Percentiles rank a stretch among this genome's conserved stretches.
phyloP scores from a whole-genome alignment of 2,797 vertebrate genomes.

The Mallotus villosus region DNA sequence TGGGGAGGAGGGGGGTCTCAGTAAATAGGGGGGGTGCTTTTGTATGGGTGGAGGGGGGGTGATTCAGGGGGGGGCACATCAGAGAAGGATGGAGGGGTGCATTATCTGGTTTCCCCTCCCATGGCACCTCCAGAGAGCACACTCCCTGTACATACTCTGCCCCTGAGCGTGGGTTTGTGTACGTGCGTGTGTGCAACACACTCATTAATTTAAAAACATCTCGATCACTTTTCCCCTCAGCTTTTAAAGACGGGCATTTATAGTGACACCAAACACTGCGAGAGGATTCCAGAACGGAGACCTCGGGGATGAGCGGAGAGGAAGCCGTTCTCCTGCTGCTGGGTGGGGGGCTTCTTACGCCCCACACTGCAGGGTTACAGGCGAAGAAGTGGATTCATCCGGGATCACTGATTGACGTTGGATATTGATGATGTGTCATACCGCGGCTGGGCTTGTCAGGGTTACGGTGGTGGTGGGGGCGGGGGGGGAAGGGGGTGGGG shows the following conservation, averaged over 20 bases:
- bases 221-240: too few species aligned
- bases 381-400: too few species aligned
- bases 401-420: conserved; percentile 8
- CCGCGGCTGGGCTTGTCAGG: conserved; percentile 6
- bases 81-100: background rate
- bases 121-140: background rate
- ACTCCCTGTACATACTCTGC: background rate
- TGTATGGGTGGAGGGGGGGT: too few species aligned
- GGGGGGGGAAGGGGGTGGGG: background rate
- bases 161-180: background rate
- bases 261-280: too few species aligned
- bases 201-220: too few species aligned
- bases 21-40: too few species aligned
- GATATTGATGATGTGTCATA: conserved; percentile 29
- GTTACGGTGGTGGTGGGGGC: conserved; percentile 9
- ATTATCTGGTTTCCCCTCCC: background rate
- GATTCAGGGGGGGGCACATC: background rate
- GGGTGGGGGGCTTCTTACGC: background rate
- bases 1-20: background rate
- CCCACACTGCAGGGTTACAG: background rate
- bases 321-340: too few species aligned
- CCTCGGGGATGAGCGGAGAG: too few species aligned
- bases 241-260: too few species aligned
- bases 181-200: background rate
- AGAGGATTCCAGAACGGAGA: too few species aligned